Conservation (phyloP, 2,797 vertebrate genomes). For the Tarsius wallacei region DNA sequence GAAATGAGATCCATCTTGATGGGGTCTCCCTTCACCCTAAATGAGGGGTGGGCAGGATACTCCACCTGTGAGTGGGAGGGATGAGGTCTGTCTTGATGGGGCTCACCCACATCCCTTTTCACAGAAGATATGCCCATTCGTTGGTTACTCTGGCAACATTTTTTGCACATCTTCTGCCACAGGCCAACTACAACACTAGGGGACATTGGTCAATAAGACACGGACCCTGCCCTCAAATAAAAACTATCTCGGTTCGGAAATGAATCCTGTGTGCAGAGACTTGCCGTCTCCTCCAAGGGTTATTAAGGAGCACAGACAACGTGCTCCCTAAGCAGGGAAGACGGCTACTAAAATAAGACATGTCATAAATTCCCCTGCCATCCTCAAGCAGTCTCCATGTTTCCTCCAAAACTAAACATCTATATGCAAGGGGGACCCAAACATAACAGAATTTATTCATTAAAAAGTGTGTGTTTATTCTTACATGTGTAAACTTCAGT, state of each 20-base stretch:
- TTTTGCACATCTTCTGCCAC: background rate
- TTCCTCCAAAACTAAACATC: constrained; percentile 8
- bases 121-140: background rate
- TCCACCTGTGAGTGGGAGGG: background rate
- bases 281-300: background rate
- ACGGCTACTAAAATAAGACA: background rate
- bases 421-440: background rate
- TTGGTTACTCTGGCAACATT: background rate
- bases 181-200: background rate
- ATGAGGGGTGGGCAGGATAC: no score
- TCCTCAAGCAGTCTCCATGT: background rate
- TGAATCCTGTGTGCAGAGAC: constrained; percentile 2
- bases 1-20: no score
- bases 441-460: no score
- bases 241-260: background rate
- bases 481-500: no score
- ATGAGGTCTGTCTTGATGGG: background rate
- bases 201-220: background rate
- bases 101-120: background rate
- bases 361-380: background rate
- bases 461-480: no score
- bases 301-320: background rate
- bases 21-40: no score
- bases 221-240: background rate
- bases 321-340: background rate